Conservation (phyloP, 2,888 invertebrate species). For the Nephrocerus scutellatus region DNA sequence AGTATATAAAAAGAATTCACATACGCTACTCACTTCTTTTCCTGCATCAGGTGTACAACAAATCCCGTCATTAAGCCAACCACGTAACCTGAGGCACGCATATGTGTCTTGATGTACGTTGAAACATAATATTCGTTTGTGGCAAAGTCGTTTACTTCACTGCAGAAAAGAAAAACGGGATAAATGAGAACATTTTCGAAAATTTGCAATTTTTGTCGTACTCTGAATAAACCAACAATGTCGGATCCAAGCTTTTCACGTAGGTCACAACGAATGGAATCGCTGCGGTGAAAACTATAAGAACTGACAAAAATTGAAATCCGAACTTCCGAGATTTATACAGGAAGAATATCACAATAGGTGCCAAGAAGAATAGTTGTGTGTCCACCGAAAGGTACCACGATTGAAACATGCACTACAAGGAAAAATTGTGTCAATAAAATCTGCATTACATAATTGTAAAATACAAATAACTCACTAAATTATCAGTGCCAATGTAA, state of each 20-base stretch:
- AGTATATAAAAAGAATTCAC: neutral
- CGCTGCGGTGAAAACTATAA: conserved; percentile 50
- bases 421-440: conserved; percentile 16
- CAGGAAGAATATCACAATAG: conserved; percentile 59
- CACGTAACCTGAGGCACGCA: conserved; percentile 64
- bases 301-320: conserved; percentile 49
- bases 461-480: conserved; percentile 25
- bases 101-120: conserved; percentile 67
- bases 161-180: conserved; percentile 41
- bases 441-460: neutral
- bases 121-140: conserved; percentile 58
- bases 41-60: conserved; percentile 58
- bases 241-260: conserved; percentile 57
- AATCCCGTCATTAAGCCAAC: conserved; percentile 62
- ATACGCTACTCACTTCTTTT: conserved; percentile 48
- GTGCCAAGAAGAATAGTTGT: conserved; percentile 60
- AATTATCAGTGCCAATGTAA: conserved; percentile 56
- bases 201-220: conserved; percentile 47
- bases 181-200: neutral
- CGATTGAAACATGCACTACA: conserved; percentile 52
- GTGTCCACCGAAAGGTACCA: conserved; percentile 58
- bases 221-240: conserved; percentile 61
- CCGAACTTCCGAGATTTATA: conserved; percentile 59
- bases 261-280: conserved; percentile 57
- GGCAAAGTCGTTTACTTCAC: conserved; percentile 59